Conservation (phyloP, 2,113 vertebrate species). For the Centropus bengalensis region DNA sequence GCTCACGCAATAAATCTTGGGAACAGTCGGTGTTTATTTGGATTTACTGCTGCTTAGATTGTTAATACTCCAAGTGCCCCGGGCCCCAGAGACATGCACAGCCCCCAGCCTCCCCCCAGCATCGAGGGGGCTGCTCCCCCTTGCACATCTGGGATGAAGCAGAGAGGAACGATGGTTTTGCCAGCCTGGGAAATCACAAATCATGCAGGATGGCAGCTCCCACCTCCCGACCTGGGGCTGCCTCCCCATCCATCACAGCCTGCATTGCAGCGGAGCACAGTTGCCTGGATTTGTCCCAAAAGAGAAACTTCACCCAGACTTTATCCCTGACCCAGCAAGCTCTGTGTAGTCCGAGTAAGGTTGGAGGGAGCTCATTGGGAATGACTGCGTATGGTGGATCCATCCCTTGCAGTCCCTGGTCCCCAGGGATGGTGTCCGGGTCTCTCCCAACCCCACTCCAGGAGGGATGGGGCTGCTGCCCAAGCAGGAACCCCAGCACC, state of each 20-base stretch:
- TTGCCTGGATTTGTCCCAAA: background rate
- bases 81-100: accelerated
- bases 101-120: background rate
- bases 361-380: accelerated
- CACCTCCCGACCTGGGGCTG: background rate
- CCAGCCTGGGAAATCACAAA: background rate
- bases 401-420: accelerated
- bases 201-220: background rate
- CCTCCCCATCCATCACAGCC: background rate
- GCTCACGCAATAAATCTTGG: background rate
- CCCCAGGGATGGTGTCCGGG: accelerated
- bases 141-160: background rate
- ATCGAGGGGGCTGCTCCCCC: background rate
- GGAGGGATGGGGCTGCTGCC: background rate
- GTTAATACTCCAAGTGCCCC: accelerated
- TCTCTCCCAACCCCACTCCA: accelerated
- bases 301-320: background rate
- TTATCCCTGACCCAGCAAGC: too few species aligned
- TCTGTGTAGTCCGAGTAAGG: accelerated
- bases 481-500: accelerated
- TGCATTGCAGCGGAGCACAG: background rate
- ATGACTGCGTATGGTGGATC: accelerated
- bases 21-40: background rate
- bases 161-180: background rate
- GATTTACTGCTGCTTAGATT: slow-evolving; percentile 2